Percentiles rank a stretch among this genome's conserved stretches.
These are phyloP conservation scores for Lipophrys pholis DNA, from an alignment of 2,113 vertebrate genomes.

Conservation along the genomic window DNA sequence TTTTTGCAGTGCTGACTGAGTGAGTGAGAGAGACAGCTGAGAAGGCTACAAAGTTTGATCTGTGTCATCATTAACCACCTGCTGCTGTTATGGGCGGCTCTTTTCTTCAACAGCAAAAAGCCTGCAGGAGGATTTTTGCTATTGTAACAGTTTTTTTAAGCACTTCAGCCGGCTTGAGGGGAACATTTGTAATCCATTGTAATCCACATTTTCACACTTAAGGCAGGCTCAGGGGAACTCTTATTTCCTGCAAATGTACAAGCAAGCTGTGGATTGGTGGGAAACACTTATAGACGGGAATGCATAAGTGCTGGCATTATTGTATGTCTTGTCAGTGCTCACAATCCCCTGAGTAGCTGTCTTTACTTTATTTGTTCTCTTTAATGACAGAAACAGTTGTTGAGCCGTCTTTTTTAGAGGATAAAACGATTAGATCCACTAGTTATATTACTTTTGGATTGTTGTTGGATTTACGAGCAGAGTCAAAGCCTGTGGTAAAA, in stretches of 20 bases:
- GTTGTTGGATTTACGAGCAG: too few species aligned
- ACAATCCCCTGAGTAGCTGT: too few species aligned
- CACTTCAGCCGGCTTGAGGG: constrained; percentile 32
- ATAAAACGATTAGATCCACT: too few species aligned
- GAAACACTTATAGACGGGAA: constrained; percentile 4
- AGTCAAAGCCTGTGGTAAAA: too few species aligned
- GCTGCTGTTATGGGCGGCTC: constrained; percentile 32
- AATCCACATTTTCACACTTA: constrained; percentile 28
- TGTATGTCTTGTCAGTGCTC: neutral
- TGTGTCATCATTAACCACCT: constrained; percentile 60
- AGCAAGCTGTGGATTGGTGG: constrained; percentile 28
- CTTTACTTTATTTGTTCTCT: too few species aligned
- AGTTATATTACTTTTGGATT: too few species aligned
- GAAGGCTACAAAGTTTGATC: constrained; percentile 21
- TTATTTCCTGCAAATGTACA: constrained; percentile 29
- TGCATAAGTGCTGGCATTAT: neutral
- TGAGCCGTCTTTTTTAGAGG: too few species aligned
- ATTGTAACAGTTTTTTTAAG: constrained; percentile 11
- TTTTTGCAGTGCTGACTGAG: constrained; percentile 38
- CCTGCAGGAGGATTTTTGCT: constrained; percentile 4
- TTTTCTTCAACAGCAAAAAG: constrained; percentile 29
- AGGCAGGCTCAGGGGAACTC: constrained; percentile 2
- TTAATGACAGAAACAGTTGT: too few species aligned
- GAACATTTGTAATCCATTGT: constrained; percentile 6
- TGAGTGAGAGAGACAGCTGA: constrained; percentile 54